Evolutionary conservation across 2,888 invertebrate species (phyloP).

Genomic region (Cecidostiba fungosa): DNA sequence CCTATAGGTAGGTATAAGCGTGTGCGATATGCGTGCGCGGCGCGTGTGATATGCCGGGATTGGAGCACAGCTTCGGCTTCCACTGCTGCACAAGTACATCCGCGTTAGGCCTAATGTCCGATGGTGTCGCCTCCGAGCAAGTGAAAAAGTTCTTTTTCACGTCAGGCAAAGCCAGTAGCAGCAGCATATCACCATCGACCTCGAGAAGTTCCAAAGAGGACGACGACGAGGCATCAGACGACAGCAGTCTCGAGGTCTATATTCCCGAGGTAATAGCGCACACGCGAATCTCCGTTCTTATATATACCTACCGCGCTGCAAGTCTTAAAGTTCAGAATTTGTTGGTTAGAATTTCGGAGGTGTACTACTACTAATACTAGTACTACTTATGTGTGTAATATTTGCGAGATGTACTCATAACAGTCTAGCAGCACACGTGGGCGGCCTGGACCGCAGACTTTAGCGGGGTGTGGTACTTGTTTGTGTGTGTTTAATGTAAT

Average conservation of each 20-base stretch:
- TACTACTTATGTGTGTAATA: no score
- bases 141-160: slow-evolving; percentile 92
- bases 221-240: slow-evolving; percentile 80
- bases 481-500: no score
- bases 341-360: no score
- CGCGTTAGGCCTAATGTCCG: slow-evolving; percentile 83
- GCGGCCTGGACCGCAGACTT: no score
- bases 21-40: not conserved
- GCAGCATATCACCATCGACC: slow-evolving; percentile 42
- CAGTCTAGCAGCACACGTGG: no score
- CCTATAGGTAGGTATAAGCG: no score
- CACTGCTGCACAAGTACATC: slow-evolving; percentile 69
- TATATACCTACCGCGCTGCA: slow-evolving; percentile 17
- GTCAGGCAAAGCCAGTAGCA: slow-evolving; percentile 82
- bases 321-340: not conserved
- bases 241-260: slow-evolving; percentile 89
- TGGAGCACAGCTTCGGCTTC: slow-evolving; percentile 76
- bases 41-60: slow-evolving; percentile 76
- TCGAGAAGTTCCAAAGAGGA: slow-evolving; percentile 40
- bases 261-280: slow-evolving; percentile 87
- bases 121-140: slow-evolving; percentile 84
- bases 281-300: not conserved
- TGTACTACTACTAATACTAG: no score
- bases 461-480: not conserved
- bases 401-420: no score